phyloP scores from a whole-genome alignment of 2,797 vertebrate species.

The Graptemys geographica region DNA sequence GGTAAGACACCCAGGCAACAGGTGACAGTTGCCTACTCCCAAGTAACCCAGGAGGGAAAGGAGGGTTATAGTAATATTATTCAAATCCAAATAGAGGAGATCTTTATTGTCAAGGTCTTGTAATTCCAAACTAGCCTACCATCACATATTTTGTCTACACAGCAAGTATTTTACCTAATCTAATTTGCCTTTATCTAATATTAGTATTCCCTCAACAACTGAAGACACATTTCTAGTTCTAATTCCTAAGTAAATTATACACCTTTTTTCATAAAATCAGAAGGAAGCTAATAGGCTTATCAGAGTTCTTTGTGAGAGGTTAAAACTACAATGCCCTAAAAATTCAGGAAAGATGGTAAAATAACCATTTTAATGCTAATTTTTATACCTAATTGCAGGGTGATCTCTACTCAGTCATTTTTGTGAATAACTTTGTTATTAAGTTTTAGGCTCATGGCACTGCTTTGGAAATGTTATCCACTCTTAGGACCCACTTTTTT shows the following conservation, averaged over 20 bases:
- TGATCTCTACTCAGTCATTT: too few species aligned
- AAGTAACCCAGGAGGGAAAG: too few species aligned
- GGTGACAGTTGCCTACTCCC: too few species aligned
- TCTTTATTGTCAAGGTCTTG: neutral
- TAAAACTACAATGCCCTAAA: neutral
- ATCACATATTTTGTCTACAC: neutral
- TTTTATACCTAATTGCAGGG: too few species aligned
- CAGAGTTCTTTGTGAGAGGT: neutral
- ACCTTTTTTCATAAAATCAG: neutral
- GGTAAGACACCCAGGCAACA: too few species aligned
- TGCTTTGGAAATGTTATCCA: neutral
- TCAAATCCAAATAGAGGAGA: neutral
- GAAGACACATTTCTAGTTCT: neutral
- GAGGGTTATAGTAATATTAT: neutral
- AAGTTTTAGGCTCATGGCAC: neutral
- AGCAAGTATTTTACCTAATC: neutral
- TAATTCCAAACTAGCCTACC: neutral
- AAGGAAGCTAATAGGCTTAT: neutral
- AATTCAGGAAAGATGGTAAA: too few species aligned
- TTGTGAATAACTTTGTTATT: neutral
- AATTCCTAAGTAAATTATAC: neutral
- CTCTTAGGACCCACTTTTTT: neutral
- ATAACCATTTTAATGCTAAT: too few species aligned
- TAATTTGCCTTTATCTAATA: neutral
- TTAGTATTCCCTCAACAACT: neutral